A percentile compares a stretch with the other conserved stretches of the same genome.
phyloP scores from a whole-genome alignment of 2,113 vertebrate species.

The Scartelaos histophorus region DNA sequence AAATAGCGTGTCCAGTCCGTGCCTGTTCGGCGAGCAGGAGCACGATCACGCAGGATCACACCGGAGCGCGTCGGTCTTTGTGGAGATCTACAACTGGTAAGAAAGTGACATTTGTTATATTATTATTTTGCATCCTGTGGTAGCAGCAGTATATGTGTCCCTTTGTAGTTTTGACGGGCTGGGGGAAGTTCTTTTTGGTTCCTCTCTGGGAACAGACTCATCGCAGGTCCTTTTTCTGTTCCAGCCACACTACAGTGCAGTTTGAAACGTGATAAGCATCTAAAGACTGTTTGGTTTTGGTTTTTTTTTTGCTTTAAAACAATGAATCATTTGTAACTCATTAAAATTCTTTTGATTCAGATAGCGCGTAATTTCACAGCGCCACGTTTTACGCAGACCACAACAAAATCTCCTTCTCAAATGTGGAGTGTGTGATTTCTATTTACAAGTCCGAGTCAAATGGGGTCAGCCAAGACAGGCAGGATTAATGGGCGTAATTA shows the following conservation, averaged over 20 bases:
- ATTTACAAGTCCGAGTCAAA: background rate
- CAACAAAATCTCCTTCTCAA: background rate
- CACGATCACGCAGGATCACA: background rate
- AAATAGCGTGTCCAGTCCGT: constrained; percentile 7
- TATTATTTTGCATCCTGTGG: background rate
- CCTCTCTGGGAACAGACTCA: background rate
- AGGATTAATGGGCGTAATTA: background rate
- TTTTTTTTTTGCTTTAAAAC: too few species aligned
- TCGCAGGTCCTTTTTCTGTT: background rate
- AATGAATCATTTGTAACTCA: background rate
- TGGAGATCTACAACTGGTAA: constrained; percentile 26
- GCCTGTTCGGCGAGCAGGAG: background rate
- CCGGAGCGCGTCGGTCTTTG: background rate
- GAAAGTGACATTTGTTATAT: background rate
- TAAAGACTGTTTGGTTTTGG: background rate
- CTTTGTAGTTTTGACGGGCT: background rate
- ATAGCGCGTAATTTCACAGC: background rate
- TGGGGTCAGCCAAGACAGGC: background rate
- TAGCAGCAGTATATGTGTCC: background rate
- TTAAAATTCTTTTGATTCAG: background rate
- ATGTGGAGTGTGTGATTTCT: background rate
- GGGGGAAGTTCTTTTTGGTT: background rate
- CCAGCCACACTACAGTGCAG: background rate
- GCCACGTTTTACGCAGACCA: background rate
- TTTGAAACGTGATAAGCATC: background rate